Evolutionary conservation across 2,797 vertebrate genomes (phyloP), one percentile per base, ranked within the genome.

Genomic region (Myripristis jacobus): DNA sequence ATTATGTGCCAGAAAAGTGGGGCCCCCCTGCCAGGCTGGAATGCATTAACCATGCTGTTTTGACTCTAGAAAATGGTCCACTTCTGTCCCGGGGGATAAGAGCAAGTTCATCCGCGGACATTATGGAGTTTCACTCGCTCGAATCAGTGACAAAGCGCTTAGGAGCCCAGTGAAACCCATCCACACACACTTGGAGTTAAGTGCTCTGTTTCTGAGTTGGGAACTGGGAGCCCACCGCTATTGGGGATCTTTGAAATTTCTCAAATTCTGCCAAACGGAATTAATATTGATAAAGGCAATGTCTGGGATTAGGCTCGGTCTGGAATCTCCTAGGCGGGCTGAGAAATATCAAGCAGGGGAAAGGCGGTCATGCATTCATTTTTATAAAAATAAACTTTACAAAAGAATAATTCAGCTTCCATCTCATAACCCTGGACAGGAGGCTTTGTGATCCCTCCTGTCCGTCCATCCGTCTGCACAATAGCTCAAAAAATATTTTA

Each of bases 31-130:
- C 79, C 80, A 80, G 75, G 70, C 31, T 57, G 3, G 2, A 80
- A 83, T 77, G 74, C 86, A 89, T 88, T 82, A 88, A 77, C 67
- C 83, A 85, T 84, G 82, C 84, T 80, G 81, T 77, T 88, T 69
- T 75, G 75, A 80, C 77, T 77, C 73, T 50, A 72, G 83, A 73
- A 88, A 87, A 75, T 56, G 84, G 70, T 82, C 81, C 62, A 73
- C 56, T 72, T 66, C 61, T 79, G 31, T 83, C 66, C 82, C 73
- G 11, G 0, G 70, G 77, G 60, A 43, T 58, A 83, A 77, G 16
- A 44, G 0, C 0, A 25, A 63, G 75, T 75, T 88, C 69, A 80
- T 64, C 67, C 16, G 3, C 36, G 72, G 74, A 84, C 83, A 75
- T 43, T 50, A 47, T 55, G 57, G 36, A 63, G 71, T 73, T 71